Conservation (phyloP, 2,113 vertebrate genomes). For the Tonatia bakeri region DNA sequence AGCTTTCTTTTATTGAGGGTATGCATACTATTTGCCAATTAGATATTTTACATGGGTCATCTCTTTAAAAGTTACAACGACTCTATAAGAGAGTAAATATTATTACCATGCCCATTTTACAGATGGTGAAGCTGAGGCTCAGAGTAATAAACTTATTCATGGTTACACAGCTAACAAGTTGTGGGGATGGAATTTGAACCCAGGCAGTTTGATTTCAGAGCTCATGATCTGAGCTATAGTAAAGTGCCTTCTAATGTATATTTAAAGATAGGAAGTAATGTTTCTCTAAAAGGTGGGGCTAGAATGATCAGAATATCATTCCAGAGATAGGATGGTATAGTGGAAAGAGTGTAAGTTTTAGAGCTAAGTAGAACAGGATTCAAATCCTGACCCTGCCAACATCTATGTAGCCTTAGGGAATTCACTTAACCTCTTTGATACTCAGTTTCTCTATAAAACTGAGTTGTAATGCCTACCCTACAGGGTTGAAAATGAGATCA, state of each 20-base stretch:
- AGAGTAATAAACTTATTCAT: not conserved
- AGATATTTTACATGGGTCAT: not conserved
- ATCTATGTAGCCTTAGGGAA: not conserved
- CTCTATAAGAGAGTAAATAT: not conserved
- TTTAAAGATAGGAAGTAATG: not conserved
- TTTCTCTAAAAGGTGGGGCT: not conserved
- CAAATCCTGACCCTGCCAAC: not conserved
- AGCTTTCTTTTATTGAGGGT: not conserved
- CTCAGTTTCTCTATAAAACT: not conserved
- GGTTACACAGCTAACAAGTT: not conserved
- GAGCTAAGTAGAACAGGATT: not conserved
- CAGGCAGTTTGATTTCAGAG: not conserved
- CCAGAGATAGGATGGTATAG: not conserved
- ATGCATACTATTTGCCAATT: not conserved
- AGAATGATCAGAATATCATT: not conserved
- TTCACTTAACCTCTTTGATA: not conserved
- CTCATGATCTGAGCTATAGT: not conserved
- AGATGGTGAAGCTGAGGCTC: not conserved
- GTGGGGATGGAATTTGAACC: not conserved
- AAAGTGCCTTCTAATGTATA: not conserved
- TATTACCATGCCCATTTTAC: not conserved
- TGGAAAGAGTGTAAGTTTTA: not conserved
- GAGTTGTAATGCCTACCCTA: not conserved
- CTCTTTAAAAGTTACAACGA: not conserved
- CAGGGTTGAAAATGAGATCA: constrained; percentile 6